Evolutionary conservation across 2,888 invertebrate species (phyloP).

Genomic region (Morpho achilles): DNA sequence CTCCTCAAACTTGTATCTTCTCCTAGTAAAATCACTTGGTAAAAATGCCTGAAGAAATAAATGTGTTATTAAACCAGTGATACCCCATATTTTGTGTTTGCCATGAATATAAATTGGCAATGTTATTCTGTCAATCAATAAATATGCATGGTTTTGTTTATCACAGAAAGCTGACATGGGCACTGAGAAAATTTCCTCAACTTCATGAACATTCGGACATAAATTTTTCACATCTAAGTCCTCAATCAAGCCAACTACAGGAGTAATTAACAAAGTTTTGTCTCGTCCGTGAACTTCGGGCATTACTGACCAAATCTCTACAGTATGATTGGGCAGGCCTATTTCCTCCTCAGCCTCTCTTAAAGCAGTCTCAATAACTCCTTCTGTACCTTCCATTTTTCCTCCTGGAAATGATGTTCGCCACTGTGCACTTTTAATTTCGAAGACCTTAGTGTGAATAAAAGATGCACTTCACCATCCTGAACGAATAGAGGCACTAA

Average conservation of each 20-base stretch:
- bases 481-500: slow-evolving; percentile 89
- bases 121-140: slow-evolving; percentile 74
- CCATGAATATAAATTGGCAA: slow-evolving; percentile 80
- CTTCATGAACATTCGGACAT: slow-evolving; percentile 83
- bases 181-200: slow-evolving; percentile 87
- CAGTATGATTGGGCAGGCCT: slow-evolving; percentile 79
- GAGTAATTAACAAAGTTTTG: slow-evolving; percentile 80
- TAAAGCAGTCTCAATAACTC: slow-evolving; percentile 85
- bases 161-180: slow-evolving; percentile 83
- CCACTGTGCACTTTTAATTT: slow-evolving; percentile 86
- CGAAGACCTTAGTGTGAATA: slow-evolving; percentile 90
- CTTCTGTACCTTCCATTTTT: slow-evolving; percentile 83
- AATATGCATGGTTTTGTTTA: slow-evolving; percentile 78
- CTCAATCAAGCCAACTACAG: slow-evolving; percentile 81
- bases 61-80: slow-evolving; percentile 88
- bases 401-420: slow-evolving; percentile 94
- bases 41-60: slow-evolving; percentile 70
- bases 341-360: slow-evolving; percentile 95
- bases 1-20: slow-evolving; percentile 45
- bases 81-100: slow-evolving; percentile 84
- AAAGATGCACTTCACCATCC: slow-evolving; percentile 83
- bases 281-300: slow-evolving; percentile 48
- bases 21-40: slow-evolving; percentile 49
- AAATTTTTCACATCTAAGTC: slow-evolving; percentile 75
- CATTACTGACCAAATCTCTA: slow-evolving; percentile 84